Evolutionary conservation across 2,113 vertebrate genomes (phyloP).

Genomic region (Gopherus evgoodei): DNA sequence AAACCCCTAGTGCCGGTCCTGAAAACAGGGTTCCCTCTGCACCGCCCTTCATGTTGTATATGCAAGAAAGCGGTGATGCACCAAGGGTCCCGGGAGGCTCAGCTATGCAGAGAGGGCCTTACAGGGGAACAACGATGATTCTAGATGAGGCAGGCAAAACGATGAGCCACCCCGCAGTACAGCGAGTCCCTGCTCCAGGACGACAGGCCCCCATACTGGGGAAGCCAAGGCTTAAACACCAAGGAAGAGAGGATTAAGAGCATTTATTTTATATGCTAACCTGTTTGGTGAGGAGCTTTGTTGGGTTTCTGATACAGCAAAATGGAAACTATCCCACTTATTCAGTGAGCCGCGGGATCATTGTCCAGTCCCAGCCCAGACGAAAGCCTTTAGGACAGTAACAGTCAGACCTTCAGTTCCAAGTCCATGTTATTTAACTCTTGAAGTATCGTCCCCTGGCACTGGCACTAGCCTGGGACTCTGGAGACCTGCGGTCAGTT

Average conservation of each 20-base stretch:
- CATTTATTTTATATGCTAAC: not conserved
- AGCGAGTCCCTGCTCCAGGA: no score
- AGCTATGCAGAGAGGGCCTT: no score
- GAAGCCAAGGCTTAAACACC: no score
- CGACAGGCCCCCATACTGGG: no score
- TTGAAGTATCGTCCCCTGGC: not conserved
- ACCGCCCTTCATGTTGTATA: no score
- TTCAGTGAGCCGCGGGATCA: not conserved
- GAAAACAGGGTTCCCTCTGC: no score
- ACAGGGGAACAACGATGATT: no score
- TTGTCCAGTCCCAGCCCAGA: not conserved
- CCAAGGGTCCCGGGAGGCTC: no score
- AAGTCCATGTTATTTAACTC: not conserved
- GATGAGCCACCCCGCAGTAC: no score
- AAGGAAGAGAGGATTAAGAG: not conserved
- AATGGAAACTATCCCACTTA: not conserved
- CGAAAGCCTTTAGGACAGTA: accelerated
- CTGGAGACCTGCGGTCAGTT: not conserved
- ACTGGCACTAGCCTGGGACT: not conserved
- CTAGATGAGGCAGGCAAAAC: no score
- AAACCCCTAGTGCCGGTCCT: no score
- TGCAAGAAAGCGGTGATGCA: no score
- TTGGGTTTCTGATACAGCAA: not conserved
- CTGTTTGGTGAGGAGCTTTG: not conserved
- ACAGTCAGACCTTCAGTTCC: not conserved